Evolutionary conservation across 2,113 vertebrate genomes (phyloP), one percentile per base, ranked within the genome.

Genomic region (Chaetodon trifascialis): DNA sequence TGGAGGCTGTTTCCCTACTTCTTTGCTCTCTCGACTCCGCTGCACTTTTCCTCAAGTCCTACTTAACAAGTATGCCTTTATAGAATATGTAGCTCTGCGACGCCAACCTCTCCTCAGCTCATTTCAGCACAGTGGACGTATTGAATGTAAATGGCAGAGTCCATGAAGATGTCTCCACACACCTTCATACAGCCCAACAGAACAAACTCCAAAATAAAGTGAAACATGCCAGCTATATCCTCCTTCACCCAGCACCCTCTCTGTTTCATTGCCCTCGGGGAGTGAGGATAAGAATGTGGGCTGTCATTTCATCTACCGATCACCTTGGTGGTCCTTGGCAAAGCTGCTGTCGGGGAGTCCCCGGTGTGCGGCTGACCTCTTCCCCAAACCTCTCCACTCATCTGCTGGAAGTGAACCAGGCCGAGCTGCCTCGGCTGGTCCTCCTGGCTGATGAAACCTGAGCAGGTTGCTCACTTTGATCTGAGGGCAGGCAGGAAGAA

Each of bases 281-380:
- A 79, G 78, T 0, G 1, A 9, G 79, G 49, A 75, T 62, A 74
- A 90, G 84, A 91, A 92, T 89, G 87, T 7, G 72, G 78, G 66
- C 77, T 80, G 86, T 89, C 78, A 79, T 86, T 89, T 90, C 82
- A 66, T 91, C 90, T 40, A n/a, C 72, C 17, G 34, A 87, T 91
- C 91, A 75, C 86, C 88, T 86, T 87, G 92, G 93, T 94, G 94
- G 94, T 94, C 94, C 85, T 59, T 85, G 82, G 87, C 73, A 77
- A 76, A 79, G 87, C 86, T 72, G 85, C 85, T 82, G 88, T 89
- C 79, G 79, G 85, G 83, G 76, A 82, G 72, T 85, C 87, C 88
- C 90, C 63, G 44, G 80, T 78, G 92, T 52, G 90, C 25, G 11
- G 67, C 85, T 92, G 94, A 93, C 92, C 93, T 89, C 89, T 87